Evolutionary conservation across 64 coral and sea anemone genomes (phyloP).

Genomic region (Montipora sp.): DNA sequence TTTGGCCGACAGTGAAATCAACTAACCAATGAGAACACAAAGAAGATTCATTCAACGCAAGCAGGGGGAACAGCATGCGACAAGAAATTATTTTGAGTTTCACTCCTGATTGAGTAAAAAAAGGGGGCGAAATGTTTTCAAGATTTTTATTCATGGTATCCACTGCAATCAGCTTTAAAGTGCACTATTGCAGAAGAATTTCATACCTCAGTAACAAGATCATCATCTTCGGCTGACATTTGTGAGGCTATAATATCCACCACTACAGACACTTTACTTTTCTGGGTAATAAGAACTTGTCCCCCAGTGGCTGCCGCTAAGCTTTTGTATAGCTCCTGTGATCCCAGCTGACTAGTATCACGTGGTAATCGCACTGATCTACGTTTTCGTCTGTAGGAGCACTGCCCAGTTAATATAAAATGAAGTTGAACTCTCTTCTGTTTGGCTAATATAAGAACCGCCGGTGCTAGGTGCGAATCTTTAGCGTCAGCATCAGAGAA

Average conservation of each 20-base stretch:
- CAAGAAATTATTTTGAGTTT: too few species aligned
- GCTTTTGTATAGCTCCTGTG: conserved; percentile 2
- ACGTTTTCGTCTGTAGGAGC: background rate
- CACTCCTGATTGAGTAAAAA: too few species aligned
- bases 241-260: conserved; percentile 38
- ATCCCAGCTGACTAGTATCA: background rate
- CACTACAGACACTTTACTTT: background rate
- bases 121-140: too few species aligned
- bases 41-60: too few species aligned
- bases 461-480: conserved; percentile 36
- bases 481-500: conserved; percentile 75
- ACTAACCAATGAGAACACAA: too few species aligned
- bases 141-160: too few species aligned
- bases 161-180: too few species aligned
- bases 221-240: background rate
- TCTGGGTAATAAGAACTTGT: background rate
- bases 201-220: conserved; percentile 8
- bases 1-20: too few species aligned
- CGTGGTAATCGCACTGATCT: background rate
- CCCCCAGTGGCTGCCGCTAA: conserved; percentile 36
- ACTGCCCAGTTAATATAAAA: conserved; percentile 65
- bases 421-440: conserved; percentile 56
- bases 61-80: too few species aligned
- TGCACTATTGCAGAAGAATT: background rate
- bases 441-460: conserved; percentile 53